Base-by-base conservation (phyloP, 2,113 vertebrate genomes). In the Phaethornis superciliosus region DNA sequence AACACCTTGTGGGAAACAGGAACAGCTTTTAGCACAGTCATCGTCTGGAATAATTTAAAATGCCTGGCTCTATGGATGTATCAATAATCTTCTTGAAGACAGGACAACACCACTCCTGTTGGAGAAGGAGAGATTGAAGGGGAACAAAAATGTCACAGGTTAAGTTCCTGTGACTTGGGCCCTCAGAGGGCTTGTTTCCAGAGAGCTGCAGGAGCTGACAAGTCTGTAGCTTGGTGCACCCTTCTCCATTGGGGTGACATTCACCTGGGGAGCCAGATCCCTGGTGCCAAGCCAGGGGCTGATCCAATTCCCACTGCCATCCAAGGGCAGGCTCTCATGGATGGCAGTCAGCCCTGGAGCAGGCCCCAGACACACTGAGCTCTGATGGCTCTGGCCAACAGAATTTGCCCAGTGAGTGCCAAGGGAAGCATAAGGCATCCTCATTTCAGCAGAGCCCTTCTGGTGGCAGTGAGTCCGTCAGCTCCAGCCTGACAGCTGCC, bases 401-500 rank as follows among this genome's bases (percentile, higher is more conserved):
- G 70, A 35, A 65, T 60, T 15, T 52, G 81, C 89, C 93, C 88
- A 12, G 71, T 2, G 52, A 74, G 89, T 78, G 93, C 94, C 95
- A 95, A 78, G 94, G 95, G 90, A 84, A 91, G 65, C 94, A 94
- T 35, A 93, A 95, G 90, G 94, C 60, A 68, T 22, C 15, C 52
- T 89, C 44, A 27, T 84, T 83, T 49, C 91, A 65, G 79, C 88
- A 84, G 90, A 93, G 90, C 60, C 93, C 9, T 27, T 58, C 91
- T 94, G 92, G 72, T 95, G 96, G 90, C 94, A 84, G 85, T 4
- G 0, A 83, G 93, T 79, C 94, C 93, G 88, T 86, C 93, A 71
- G 60, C 92, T 91, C 92, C 90, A 93, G 90, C 92, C 93, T 83
- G 93, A 81, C 94, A 95, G 92, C 87, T 96, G 95, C 94, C 95